phyloP scores from a whole-genome alignment of 2,888 invertebrate genomes.

The Drosophila paracracens region DNA sequence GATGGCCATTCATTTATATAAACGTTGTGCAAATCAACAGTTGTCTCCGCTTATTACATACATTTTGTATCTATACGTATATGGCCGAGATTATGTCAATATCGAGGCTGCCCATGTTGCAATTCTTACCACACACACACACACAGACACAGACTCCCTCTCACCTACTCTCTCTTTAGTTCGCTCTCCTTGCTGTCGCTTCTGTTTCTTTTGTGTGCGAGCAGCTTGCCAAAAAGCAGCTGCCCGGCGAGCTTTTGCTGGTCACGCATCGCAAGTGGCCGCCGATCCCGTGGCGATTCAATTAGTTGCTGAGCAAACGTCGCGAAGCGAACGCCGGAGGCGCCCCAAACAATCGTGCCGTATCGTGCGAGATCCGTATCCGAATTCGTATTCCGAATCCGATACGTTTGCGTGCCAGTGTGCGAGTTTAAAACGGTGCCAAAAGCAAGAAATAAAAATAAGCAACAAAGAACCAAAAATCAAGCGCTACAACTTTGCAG shows the following conservation, averaged over 20 bases:
- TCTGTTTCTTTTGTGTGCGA: slow-evolving; percentile 12
- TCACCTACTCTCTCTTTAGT: neutral
- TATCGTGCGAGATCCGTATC: slow-evolving; percentile 58
- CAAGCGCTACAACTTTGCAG: slow-evolving; percentile 11
- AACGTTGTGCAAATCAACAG: slow-evolving; percentile 51
- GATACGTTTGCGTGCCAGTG: slow-evolving; percentile 66
- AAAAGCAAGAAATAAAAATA: slow-evolving; percentile 42
- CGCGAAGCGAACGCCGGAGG: slow-evolving; percentile 60
- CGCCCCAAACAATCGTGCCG: slow-evolving; percentile 40
- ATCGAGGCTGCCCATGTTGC: slow-evolving; percentile 52
- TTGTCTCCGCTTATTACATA: slow-evolving; percentile 43
- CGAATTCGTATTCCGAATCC: slow-evolving; percentile 49
- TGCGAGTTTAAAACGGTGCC: slow-evolving; percentile 54
- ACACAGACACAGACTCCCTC: neutral
- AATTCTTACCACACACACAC: slow-evolving; percentile 24
- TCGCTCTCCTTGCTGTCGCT: slow-evolving; percentile 3
- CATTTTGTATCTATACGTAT: slow-evolving; percentile 6
- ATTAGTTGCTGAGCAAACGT: slow-evolving; percentile 69
- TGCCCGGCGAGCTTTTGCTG: slow-evolving; percentile 62
- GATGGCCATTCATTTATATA: slow-evolving; percentile 47
- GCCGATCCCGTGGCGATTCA: slow-evolving; percentile 25
- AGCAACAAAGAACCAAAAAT: slow-evolving; percentile 27
- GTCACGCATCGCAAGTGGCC: slow-evolving; percentile 57
- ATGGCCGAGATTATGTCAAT: slow-evolving; percentile 55
- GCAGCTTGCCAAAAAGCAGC: slow-evolving; percentile 50